Evolutionary conservation across 2,888 invertebrate genomes (phyloP).

Genomic region (Petrolisthes cinctipes): DNA sequence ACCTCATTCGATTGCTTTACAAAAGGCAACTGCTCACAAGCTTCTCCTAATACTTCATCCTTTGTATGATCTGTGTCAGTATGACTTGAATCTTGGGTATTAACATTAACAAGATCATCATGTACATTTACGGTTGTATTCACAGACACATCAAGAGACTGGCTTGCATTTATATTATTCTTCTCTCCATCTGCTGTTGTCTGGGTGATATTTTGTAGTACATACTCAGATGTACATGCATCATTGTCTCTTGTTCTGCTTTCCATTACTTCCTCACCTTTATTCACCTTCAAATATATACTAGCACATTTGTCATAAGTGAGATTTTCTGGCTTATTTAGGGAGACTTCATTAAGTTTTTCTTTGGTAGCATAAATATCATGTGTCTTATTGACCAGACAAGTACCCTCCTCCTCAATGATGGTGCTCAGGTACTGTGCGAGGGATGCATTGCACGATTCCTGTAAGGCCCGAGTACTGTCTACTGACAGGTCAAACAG

Average conservation of each 20-base stretch:
- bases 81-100: too few species aligned
- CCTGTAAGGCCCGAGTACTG: background rate
- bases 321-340: constrained; percentile 7
- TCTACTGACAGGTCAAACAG: constrained; percentile 15
- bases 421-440: constrained; percentile 45
- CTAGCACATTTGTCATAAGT: background rate
- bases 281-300: background rate
- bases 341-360: constrained; percentile 9
- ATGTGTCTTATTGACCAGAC: constrained; percentile 27
- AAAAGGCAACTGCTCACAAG: too few species aligned
- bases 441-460: constrained; percentile 18
- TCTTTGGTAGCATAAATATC: constrained; percentile 12
- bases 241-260: background rate
- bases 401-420: constrained; percentile 49
- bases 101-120: too few species aligned
- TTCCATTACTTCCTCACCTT: background rate
- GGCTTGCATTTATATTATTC: background rate
- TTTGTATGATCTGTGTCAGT: too few species aligned
- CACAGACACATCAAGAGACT: background rate
- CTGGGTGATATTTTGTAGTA: background rate
- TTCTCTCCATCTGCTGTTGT: background rate
- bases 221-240: background rate
- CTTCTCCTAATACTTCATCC: too few species aligned
- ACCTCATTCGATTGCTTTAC: too few species aligned
- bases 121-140: background rate